Evolutionary conservation across 2,888 invertebrate genomes (phyloP).

Genomic region (Caenorhabditis sp.): DNA sequence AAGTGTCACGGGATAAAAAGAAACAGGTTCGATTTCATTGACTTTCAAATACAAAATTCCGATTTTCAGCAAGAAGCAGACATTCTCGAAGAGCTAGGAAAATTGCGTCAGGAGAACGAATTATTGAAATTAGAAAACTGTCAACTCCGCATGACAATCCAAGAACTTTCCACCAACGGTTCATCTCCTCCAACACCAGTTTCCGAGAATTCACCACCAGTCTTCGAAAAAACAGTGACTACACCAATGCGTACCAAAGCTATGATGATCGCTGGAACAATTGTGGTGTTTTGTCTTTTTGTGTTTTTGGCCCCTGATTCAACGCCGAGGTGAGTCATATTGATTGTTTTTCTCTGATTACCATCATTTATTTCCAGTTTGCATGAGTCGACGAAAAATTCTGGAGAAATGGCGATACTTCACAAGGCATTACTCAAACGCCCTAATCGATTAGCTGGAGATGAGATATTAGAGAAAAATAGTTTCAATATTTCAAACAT

Average conservation of each 20-base stretch:
- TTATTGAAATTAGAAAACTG: conserved; percentile 2
- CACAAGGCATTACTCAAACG: too few relatives aligned
- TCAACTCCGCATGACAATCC: background rate
- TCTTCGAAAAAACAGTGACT: background rate
- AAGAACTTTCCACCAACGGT: background rate
- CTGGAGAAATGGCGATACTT: too few relatives aligned
- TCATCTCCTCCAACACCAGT: background rate
- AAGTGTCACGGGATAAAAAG: conserved; percentile 54
- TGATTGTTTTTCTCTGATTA: too few relatives aligned
- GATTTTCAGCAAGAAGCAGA: conserved; percentile 7
- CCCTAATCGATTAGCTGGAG: too few relatives aligned
- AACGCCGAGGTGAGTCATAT: background rate
- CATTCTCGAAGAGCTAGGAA: conserved; percentile 14
- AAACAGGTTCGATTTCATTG: conserved; percentile 8
- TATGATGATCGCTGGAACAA: background rate
- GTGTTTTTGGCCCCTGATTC: conserved; percentile 16
- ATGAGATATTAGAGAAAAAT: too few relatives aligned
- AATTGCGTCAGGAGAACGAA: conserved; percentile 11
- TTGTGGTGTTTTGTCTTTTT: conserved; percentile 44
- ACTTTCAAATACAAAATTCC: too few relatives aligned
- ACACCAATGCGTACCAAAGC: background rate
- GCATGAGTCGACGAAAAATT: background rate
- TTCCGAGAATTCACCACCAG: background rate
- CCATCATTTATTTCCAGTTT: too few relatives aligned
- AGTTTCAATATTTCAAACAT: too few relatives aligned